Evolutionary conservation across 2,888 invertebrate species (phyloP).

Genomic region (Pardosa pseudoannulata): DNA sequence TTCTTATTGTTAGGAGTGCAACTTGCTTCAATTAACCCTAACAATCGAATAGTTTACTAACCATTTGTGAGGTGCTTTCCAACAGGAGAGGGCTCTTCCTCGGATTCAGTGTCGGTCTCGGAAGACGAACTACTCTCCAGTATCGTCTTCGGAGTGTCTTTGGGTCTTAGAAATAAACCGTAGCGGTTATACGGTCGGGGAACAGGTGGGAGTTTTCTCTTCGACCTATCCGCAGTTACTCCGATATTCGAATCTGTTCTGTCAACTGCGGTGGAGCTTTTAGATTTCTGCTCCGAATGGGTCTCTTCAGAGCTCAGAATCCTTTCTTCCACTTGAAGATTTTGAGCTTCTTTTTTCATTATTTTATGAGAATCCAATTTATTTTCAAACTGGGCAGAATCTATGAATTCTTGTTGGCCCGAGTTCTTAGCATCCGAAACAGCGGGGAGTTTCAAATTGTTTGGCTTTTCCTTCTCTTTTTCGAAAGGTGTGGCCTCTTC

Average conservation of each 20-base stretch:
- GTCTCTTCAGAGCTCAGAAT: background rate
- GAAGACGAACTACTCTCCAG: slow-evolving; percentile 4
- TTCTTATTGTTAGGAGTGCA: no score
- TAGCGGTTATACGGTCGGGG: background rate
- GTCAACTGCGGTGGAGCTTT: background rate
- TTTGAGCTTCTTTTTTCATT: background rate
- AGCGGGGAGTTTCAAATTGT: background rate
- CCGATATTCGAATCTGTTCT: background rate
- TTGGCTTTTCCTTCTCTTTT: background rate
- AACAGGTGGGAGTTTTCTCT: background rate
- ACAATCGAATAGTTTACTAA: no score
- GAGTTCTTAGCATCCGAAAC: background rate
- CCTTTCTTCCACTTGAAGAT: background rate
- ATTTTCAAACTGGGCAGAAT: background rate
- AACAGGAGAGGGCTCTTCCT: background rate
- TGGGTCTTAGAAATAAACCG: background rate
- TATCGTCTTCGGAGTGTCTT: background rate
- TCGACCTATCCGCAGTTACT: background rate
- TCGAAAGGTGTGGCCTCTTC: background rate
- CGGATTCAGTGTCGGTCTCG: slow-evolving; percentile 15
- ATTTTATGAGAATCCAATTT: background rate
- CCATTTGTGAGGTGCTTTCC: background rate
- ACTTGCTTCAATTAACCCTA: background rate
- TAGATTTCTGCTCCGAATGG: background rate
- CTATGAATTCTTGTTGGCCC: background rate